Evolutionary conservation across 2,888 invertebrate genomes (phyloP), one percentile per base, ranked within the genome.

Genomic region (Hydroisotoma schaefferi): DNA sequence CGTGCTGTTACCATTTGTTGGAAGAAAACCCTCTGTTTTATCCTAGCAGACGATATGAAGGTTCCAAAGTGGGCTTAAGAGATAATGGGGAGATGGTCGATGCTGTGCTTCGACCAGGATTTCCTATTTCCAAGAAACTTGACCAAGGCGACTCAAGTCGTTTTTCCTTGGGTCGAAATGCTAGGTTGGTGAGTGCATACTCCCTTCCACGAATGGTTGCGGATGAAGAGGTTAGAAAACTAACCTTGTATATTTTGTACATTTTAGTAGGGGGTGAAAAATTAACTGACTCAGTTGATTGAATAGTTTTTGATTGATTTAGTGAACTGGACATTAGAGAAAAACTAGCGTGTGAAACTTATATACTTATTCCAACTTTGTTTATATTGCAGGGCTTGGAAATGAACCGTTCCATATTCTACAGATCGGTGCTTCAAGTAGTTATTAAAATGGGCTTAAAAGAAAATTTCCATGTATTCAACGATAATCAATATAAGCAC

Each of bases 1-100:
- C 92, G 0, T 95, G 94, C 75, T 94, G 94, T 75, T 94, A 93
- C 78, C 90, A 94, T 77, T 80, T 88, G 1, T 77, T 94, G 22
- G 81, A 81, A 1, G 88, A 89, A 73, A 76, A 79, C 64, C 81
- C 77, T 70, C 76, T 26, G 1, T 49, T 63, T 2, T 63, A 56
- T 28, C 55, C 55, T 5, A 38, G 43, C n/a, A 23, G 25, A 28
- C 47, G 43, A n/a, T 59, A 51, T 55, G 40, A 56, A 22, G 63
- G 59, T 2, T 59, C 63, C 1, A 54, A 61, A 22, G 43, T 55
- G 18, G 4, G 40, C 12, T 2, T 15, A 2, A 38, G 40, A 10
- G 38, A 20, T n/a, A 37, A 57, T 3, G 20, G 46, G 10, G 5
- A n/a, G 1, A 22, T 15, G 12, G 52, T 26, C 20, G 48, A 26